phyloP scores from a whole-genome alignment of 1,140 invertebrate species.

The Ostrea denselamellosa region DNA sequence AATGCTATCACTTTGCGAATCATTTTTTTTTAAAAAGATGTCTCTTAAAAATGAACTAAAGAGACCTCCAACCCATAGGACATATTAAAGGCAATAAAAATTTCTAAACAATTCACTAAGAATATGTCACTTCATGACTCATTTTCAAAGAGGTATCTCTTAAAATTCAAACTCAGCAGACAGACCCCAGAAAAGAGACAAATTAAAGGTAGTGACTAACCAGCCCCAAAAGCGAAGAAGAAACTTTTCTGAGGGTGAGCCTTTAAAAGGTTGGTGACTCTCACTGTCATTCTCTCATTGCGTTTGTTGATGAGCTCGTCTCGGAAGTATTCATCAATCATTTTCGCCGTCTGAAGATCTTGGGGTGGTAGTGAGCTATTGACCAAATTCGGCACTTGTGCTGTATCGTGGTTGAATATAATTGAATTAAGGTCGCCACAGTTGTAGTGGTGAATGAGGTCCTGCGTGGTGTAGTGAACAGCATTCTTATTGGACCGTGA shows the following conservation, averaged over 20 bases:
- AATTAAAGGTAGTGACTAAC: conserved; percentile 69
- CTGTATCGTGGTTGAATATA: conserved; percentile 80
- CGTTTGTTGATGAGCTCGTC: conserved; percentile 81
- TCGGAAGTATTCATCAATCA: conserved; percentile 82
- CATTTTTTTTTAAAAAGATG: not conserved
- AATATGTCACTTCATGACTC: too few relatives aligned
- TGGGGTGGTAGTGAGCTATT: conserved; percentile 71
- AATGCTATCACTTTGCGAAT: not conserved
- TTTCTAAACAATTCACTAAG: too few relatives aligned
- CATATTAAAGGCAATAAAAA: too few relatives aligned
- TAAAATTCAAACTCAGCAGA: too few relatives aligned
- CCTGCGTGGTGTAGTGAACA: conserved; percentile 79
- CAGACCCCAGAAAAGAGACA: not conserved
- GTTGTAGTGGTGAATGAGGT: conserved; percentile 82
- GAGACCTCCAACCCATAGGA: too few relatives aligned
- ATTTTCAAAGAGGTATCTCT: too few relatives aligned
- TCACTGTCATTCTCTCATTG: conserved; percentile 80
- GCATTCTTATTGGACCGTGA: conserved; percentile 71
- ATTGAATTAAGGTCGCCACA: conserved; percentile 81
- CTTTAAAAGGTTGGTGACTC: conserved; percentile 79
- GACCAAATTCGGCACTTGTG: conserved; percentile 76
- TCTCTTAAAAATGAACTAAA: not conserved
- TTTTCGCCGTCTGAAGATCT: conserved; percentile 74
- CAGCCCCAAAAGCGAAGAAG: conserved; percentile 83
- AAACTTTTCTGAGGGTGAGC: conserved; percentile 80